Conservation (phyloP, 64 coral and sea anemone genomes). For the Trachythela sp. region DNA sequence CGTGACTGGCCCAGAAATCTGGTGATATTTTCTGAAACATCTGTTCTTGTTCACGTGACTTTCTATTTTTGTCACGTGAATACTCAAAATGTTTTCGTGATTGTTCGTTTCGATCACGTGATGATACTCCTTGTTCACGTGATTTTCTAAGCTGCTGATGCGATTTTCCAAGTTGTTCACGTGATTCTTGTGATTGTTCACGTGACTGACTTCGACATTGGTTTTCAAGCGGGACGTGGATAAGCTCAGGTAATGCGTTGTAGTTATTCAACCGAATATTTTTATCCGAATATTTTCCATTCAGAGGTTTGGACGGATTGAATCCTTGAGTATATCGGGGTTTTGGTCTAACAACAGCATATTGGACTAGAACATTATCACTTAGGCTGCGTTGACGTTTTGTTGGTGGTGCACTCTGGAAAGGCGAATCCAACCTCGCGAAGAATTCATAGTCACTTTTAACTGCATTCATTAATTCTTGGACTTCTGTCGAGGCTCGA, state of each 20-base stretch:
- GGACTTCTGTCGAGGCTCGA: not conserved
- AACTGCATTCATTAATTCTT: not conserved
- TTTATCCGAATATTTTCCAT: not conserved
- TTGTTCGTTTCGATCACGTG: not conserved
- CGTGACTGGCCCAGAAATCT: not conserved
- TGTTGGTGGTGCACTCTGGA: not conserved
- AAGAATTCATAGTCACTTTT: not conserved
- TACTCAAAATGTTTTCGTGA: not conserved
- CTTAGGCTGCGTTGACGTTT: not conserved
- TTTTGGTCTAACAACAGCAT: not conserved
- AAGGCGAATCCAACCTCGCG: not conserved
- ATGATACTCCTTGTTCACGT: not conserved
- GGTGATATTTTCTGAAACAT: not conserved
- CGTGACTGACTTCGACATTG: not conserved
- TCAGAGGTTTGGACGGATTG: not conserved
- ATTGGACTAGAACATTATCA: not conserved
- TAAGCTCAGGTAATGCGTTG: not conserved
- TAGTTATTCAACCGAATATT: not conserved
- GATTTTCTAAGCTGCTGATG: not conserved
- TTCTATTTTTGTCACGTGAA: not conserved
- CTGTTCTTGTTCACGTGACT: not conserved
- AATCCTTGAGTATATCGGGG: not conserved
- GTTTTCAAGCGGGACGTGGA: not conserved
- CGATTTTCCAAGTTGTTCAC: not conserved
- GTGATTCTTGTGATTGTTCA: not conserved